These are phyloP conservation scores for Holacanthus passer DNA, from an alignment of 2,113 vertebrate species.

Conservation along the genomic window DNA sequence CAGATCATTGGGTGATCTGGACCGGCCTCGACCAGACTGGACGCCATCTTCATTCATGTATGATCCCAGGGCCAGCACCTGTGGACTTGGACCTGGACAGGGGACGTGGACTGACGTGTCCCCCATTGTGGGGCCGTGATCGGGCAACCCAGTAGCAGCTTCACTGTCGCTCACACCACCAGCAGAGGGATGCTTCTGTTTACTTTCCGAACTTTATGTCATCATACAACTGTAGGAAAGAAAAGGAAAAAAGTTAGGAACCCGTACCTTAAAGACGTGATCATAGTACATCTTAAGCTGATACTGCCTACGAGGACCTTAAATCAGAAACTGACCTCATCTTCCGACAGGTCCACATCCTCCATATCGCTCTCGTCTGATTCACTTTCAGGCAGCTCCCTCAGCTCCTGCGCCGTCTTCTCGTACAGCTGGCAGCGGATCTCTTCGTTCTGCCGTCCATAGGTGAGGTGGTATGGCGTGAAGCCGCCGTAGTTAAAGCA, in stretches of 20 bases:
- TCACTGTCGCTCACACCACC: conserved; percentile 52
- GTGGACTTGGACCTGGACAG: conserved; percentile 32
- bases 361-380: conserved; percentile 89
- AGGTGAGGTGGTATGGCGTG: conserved; percentile 94
- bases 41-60: conserved; percentile 64
- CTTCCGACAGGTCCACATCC: conserved; percentile 86
- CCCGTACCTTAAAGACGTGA: rapidly evolving
- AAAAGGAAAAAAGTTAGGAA: background rate
- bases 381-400: conserved; percentile 92
- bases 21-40: conserved; percentile 41
- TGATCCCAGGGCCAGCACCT: conserved; percentile 54
- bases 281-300: background rate
- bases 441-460: conserved; percentile 89
- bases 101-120: conserved; percentile 19
- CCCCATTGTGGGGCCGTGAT: conserved; percentile 15
- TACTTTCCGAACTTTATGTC: conserved; percentile 85
- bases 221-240: conserved; percentile 79
- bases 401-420: conserved; percentile 87
- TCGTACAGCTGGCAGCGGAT: conserved; percentile 90
- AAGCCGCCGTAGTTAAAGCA: conserved; percentile 95
- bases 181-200: background rate
- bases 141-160: conserved; percentile 72
- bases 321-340: conserved; percentile 86
- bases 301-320: no score
- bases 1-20: conserved; percentile 39